Percentiles rank a stretch among this genome's conserved stretches.
Conservation (phyloP, 1,140 invertebrate genomes). For the Zaprionus tsacasi region DNA sequence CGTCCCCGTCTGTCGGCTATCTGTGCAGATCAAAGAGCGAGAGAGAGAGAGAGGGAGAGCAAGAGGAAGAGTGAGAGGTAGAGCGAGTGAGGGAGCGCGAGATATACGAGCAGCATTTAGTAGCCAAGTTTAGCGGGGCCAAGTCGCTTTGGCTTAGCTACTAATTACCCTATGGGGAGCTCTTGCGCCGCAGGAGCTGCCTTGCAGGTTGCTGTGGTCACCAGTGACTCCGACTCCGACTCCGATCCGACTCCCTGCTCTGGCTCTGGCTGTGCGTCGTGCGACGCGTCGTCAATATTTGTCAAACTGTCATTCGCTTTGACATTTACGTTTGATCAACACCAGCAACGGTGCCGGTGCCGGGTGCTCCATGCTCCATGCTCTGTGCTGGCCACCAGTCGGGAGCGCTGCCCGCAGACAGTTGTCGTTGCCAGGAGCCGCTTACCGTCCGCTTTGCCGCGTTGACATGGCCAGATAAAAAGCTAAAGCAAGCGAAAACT, state of each 20-base stretch:
- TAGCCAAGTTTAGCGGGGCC: conserved; percentile 32
- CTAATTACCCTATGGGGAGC: conserved; percentile 81
- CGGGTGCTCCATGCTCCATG: conserved; percentile 29
- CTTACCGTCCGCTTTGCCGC: conserved; percentile 67
- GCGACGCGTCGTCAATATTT: conserved; percentile 81
- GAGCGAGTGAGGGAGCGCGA: conserved; percentile 23
- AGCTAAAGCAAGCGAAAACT: conserved; percentile 65
- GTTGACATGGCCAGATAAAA: conserved; percentile 73
- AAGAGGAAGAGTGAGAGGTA: conserved; percentile 15
- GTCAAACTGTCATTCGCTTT: conserved; percentile 79
- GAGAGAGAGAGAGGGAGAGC: conserved; percentile 22
- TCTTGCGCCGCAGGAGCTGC: conserved; percentile 44
- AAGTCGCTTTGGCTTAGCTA: conserved; percentile 61
- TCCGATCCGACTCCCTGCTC: neutral
- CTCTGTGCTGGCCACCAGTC: neutral
- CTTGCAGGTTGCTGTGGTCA: conserved; percentile 17
- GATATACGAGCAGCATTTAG: conserved; percentile 59
- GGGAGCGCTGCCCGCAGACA: conserved; percentile 4
- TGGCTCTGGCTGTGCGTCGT: conserved; percentile 50
- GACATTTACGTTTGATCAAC: conserved; percentile 82
- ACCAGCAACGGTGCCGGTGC: conserved; percentile 35
- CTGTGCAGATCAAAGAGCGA: conserved; percentile 65
- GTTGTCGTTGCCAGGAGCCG: conserved; percentile 61
- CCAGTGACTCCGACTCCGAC: conserved; percentile 1
- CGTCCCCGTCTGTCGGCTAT: conserved; percentile 49